phyloP scores from a whole-genome alignment of 2,888 invertebrate genomes.

The Masnerella sp. region DNA sequence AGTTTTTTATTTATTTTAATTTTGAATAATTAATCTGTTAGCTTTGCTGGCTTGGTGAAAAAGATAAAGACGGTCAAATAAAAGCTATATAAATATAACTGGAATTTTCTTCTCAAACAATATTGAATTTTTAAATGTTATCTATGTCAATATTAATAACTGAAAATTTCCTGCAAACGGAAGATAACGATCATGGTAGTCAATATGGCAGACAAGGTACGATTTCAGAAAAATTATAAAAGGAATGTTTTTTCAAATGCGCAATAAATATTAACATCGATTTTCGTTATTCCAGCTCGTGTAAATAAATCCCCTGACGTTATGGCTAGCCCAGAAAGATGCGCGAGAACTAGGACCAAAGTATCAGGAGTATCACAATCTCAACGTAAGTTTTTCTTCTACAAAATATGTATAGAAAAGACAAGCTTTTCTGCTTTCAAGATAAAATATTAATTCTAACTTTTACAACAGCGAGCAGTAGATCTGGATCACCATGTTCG shows the following conservation, averaged over 20 bases:
- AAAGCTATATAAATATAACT: too few species aligned
- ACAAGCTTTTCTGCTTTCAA: too few species aligned
- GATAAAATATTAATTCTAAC: slow-evolving; percentile 19
- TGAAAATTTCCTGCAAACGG: slow-evolving; percentile 62
- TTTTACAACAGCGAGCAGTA: slow-evolving; percentile 86
- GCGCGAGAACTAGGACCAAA: slow-evolving; percentile 81
- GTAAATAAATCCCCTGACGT: slow-evolving; percentile 82
- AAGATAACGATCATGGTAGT: slow-evolving; percentile 68
- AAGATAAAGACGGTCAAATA: too few species aligned
- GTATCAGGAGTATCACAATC: slow-evolving; percentile 92
- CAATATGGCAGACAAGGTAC: slow-evolving; percentile 68
- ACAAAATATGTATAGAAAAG: too few species aligned
- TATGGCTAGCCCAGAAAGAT: slow-evolving; percentile 82
- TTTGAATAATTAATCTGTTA: neutral
- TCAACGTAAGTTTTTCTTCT: slow-evolving; percentile 85
- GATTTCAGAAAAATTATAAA: neutral
- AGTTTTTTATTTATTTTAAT: slow-evolving; percentile 76
- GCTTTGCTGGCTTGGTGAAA: too few species aligned
- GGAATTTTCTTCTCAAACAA: too few species aligned
- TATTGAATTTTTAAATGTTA: too few species aligned
- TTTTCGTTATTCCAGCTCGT: slow-evolving; percentile 79
- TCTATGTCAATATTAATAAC: too few species aligned
- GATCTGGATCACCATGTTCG: slow-evolving; percentile 96
- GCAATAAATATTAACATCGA: neutral
- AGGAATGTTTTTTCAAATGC: too few species aligned